These are phyloP conservation scores for Aquatica leii DNA, from an alignment of 2,888 invertebrate species.

Conservation along the genomic window DNA sequence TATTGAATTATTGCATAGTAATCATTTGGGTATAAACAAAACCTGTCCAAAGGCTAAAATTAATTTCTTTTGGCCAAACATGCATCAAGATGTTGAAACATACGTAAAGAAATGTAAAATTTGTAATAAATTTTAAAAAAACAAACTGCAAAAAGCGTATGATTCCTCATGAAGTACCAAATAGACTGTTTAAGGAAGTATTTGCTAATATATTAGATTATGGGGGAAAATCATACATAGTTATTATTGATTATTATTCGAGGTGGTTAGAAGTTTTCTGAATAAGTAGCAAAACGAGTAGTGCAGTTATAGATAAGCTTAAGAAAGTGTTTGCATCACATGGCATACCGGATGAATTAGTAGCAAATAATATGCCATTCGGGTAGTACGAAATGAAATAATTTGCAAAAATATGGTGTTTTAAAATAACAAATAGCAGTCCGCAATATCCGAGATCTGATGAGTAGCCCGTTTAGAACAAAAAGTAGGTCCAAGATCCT, in stretches of 20 bases:
- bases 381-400: not conserved
- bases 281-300: too few species aligned
- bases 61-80: too few species aligned
- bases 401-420: not conserved
- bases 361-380: not conserved
- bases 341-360: too few species aligned
- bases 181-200: not conserved
- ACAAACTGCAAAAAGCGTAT: not conserved
- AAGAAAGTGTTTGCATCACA: not conserved
- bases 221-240: not conserved
- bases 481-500: too few species aligned
- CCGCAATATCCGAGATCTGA: not conserved
- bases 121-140: too few species aligned
- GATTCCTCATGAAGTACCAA: not conserved
- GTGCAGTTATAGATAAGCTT: too few species aligned
- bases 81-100: too few species aligned
- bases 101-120: too few species aligned
- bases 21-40: too few species aligned
- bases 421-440: not conserved
- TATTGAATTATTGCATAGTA: too few species aligned
- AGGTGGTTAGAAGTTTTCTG: not conserved
- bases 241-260: not conserved
- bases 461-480: too few species aligned
- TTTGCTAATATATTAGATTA: too few species aligned
- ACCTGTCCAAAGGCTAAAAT: not conserved